Conservation (phyloP, 2,888 invertebrate genomes). For the Sthenelais limicola region DNA sequence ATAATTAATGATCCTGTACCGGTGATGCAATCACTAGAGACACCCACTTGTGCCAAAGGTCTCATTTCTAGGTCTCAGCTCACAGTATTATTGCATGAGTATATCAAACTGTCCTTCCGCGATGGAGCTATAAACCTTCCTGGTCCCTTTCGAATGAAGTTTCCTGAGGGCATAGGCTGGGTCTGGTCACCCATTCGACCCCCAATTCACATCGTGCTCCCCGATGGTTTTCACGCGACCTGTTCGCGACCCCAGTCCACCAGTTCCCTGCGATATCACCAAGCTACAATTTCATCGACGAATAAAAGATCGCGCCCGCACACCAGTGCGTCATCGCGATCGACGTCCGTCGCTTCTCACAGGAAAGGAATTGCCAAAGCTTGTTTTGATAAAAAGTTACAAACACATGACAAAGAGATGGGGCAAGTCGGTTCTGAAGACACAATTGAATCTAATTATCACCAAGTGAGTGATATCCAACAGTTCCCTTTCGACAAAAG, state of each 20-base stretch:
- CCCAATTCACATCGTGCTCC: conserved; percentile 1
- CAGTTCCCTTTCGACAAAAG: too few species aligned
- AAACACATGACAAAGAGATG: too few species aligned
- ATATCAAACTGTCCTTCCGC: not conserved
- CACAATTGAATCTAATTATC: too few species aligned
- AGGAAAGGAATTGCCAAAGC: too few species aligned
- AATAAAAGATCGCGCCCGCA: conserved; percentile 29
- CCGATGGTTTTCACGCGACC: conserved; percentile 5
- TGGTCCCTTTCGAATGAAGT: not conserved
- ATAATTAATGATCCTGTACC: not conserved
- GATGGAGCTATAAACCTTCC: conserved; percentile 11
- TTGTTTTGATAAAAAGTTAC: too few species aligned
- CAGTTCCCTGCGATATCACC: not conserved
- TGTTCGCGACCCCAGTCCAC: conserved; percentile 8
- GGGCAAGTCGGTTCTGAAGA: too few species aligned
- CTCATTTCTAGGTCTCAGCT: not conserved
- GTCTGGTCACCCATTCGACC: conserved; percentile 23
- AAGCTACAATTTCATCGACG: not conserved
- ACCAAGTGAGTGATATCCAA: too few species aligned
- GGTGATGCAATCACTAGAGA: not conserved
- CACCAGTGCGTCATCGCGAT: not conserved
- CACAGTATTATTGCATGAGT: conserved; percentile 10
- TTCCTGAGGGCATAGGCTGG: conserved; percentile 20
- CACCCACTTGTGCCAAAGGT: conserved; percentile 4
- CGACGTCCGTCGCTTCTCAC: too few species aligned